Conservation (phyloP, 2,113 vertebrate genomes). For the Cercopithecus mona region DNA sequence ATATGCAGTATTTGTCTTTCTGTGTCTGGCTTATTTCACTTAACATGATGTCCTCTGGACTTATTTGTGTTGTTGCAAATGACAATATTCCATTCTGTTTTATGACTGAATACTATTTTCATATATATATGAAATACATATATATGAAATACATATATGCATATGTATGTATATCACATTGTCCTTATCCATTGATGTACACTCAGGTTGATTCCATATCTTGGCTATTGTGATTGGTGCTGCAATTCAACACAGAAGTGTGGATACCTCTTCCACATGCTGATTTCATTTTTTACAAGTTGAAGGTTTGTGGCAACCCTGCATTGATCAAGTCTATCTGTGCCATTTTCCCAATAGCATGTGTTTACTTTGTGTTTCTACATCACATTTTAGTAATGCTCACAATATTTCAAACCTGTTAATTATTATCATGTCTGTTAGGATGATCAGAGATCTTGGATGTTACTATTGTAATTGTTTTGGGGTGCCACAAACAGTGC, state of each 20-base stretch:
- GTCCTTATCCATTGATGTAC: neutral
- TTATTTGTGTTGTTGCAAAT: neutral
- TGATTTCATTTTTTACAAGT: neutral
- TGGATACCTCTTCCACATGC: neutral
- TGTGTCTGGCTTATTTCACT: neutral
- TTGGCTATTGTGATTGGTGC: neutral
- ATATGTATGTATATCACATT: neutral
- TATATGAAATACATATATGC: too few species aligned
- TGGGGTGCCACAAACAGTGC: neutral
- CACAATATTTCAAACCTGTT: neutral
- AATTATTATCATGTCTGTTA: neutral
- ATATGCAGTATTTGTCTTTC: neutral
- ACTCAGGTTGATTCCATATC: neutral
- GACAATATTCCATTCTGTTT: neutral
- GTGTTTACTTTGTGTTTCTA: neutral
- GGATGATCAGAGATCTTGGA: neutral
- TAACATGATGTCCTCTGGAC: neutral
- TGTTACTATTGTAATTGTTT: neutral
- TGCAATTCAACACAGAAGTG: neutral
- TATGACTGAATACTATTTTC: neutral
- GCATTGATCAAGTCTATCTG: neutral
- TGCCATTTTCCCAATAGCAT: neutral
- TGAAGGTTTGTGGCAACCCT: neutral
- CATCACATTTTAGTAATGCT: neutral
- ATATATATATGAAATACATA: too few species aligned